phyloP scores from a whole-genome alignment of 2,888 invertebrate species.

The Lycaena phlaeas region DNA sequence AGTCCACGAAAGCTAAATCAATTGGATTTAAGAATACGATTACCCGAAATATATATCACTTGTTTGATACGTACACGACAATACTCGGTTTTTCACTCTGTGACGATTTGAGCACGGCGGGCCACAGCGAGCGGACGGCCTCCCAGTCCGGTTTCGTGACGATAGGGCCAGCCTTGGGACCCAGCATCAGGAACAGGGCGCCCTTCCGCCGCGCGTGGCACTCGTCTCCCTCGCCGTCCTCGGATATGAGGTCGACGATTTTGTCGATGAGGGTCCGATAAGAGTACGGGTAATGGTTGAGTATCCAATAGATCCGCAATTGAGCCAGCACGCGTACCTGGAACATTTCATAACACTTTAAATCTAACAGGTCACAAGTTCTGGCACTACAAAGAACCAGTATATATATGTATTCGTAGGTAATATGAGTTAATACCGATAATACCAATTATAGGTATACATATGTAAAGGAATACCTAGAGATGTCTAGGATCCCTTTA shows the following conservation, averaged over 20 bases:
- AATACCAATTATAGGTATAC: too few relatives aligned
- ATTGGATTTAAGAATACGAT: too few relatives aligned
- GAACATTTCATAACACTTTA: too few relatives aligned
- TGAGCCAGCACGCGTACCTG: conserved; percentile 79
- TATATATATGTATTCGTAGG: too few relatives aligned
- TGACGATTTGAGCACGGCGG: conserved; percentile 81
- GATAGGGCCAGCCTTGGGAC: conserved; percentile 76
- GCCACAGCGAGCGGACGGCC: conserved; percentile 81
- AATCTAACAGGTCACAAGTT: too few relatives aligned
- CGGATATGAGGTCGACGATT: conserved; percentile 72
- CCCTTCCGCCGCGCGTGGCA: conserved; percentile 73
- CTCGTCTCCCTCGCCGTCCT: conserved; percentile 59
- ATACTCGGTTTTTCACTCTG: conserved; percentile 91
- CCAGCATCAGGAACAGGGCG: conserved; percentile 81
- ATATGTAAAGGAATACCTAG: too few relatives aligned
- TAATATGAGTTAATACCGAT: too few relatives aligned
- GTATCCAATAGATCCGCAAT: conserved; percentile 73
- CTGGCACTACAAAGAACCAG: too few relatives aligned
- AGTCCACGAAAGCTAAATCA: too few relatives aligned
- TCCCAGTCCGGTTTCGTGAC: conserved; percentile 84
- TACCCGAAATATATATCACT: too few relatives aligned
- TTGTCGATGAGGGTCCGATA: conserved; percentile 77
- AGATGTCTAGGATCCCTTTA: too few relatives aligned
- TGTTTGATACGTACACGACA: conserved; percentile 64
- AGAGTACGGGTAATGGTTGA: conserved; percentile 79